Evolutionary conservation across 2,888 invertebrate genomes (phyloP), one percentile per base, ranked within the genome.

Genomic region (Lepidochitona cinerea): DNA sequence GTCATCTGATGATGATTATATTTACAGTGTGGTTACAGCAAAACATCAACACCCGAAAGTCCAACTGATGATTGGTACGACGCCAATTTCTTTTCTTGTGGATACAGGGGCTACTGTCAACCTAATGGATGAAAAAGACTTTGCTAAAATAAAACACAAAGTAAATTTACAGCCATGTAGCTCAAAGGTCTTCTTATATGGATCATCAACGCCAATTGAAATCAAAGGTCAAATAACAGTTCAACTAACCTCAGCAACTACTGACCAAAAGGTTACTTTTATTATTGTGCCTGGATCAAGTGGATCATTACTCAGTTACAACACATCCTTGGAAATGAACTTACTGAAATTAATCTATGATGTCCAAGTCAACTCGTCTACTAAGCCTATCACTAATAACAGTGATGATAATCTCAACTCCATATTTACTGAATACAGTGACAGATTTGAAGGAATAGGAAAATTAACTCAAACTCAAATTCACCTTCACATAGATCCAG

Each of bases 401-500:
- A 59, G 29, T 29, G 26, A 59, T 29, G 26, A 59, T 59, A 18
- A 32, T 32, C 59, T 7, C 23, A 29, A 52, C 14, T 59, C 29
- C 4, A 6, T 64, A 18, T 71, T 71, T 36, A 14, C n/a, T 67
- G 41, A 49, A 37, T 33, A 32, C 68, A 68, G 49, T 68, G 68
- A 68, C 36, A 18, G 26, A 32, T 70, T 70, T 54, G 35, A 32
- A 70, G 59, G 70, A 18, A 36, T 54, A 12, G 53, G 70, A 35
- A 70, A 70, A 29, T 37, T 75, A 18, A 73, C 49, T 18, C 32
- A 70, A 29, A 35, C 32, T 9, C 37, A 69, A 66, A 59, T 75
- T 9, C n/a, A 71, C 7, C 70, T 75, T 29, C 70, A 75, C 65
- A 72, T 77, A 12, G 76, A 78, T 35, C 33, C 37, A 23, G 18